A percentile compares a stretch with the other conserved stretches of the same genome.
phyloP scores from a whole-genome alignment of 2,888 invertebrate genomes.

The Apeira syringaria region DNA sequence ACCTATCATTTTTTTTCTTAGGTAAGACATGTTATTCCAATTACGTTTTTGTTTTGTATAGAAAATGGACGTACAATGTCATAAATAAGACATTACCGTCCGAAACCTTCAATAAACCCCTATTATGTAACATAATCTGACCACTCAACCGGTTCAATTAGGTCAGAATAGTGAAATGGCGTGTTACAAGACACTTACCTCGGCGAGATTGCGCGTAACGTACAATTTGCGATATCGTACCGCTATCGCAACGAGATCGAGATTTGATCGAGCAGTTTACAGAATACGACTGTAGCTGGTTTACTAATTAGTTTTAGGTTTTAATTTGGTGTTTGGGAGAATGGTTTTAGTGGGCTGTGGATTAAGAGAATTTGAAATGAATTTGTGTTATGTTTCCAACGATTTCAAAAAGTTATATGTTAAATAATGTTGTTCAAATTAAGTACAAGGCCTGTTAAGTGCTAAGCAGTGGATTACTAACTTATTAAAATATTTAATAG shows the following conservation, averaged over 20 bases:
- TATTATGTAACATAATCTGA: slow-evolving; percentile 16
- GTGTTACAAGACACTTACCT: slow-evolving; percentile 24
- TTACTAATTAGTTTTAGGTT: slow-evolving; percentile 18
- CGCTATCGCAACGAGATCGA: slow-evolving; percentile 27
- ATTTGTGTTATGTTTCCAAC: no score
- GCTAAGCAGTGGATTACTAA: no score
- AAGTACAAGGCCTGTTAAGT: no score
- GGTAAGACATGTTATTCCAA: no score
- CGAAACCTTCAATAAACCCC: slow-evolving; percentile 11
- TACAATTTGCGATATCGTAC: slow-evolving; percentile 25
- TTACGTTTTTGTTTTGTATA: no score
- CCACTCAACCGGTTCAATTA: slow-evolving; percentile 19
- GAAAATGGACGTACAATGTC: slow-evolving; percentile 7
- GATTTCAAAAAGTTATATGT: no score
- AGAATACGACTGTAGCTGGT: slow-evolving; percentile 14
- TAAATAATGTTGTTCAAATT: no score
- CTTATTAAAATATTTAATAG: no score
- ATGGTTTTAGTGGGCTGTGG: neutral
- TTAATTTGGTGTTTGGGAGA: slow-evolving; percentile 7
- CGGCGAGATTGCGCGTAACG: slow-evolving; percentile 24
- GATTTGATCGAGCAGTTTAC: slow-evolving; percentile 26
- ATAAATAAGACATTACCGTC: slow-evolving; percentile 21
- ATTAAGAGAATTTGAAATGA: neutral
- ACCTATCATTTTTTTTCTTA: no score
- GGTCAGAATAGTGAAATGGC: slow-evolving; percentile 23